Evolutionary conservation across 2,888 invertebrate species (phyloP).

Genomic region (Temnothorax rugatulus): DNA sequence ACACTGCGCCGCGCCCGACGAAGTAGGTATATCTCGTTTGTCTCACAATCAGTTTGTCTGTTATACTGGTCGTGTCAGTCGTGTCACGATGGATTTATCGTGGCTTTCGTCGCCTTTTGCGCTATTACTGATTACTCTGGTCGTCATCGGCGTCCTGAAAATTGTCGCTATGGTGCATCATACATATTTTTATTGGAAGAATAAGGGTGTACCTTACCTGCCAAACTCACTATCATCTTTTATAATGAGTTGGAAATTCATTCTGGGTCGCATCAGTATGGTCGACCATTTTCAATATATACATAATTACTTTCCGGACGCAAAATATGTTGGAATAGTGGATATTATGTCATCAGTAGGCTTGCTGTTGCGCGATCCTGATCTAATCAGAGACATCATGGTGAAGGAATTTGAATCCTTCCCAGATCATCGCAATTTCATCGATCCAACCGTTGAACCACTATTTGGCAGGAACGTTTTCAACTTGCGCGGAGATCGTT

Average conservation of each 20-base stretch:
- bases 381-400: not conserved
- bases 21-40: constrained; percentile 9
- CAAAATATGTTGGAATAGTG: not conserved
- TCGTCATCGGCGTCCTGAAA: constrained; percentile 44
- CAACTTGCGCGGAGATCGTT: too few relatives aligned
- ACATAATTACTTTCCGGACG: not conserved
- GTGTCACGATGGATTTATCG: not conserved
- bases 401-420: not conserved
- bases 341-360: too few relatives aligned
- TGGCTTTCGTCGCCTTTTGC: not conserved
- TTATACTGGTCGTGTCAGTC: not conserved
- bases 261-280: not conserved
- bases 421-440: not conserved
- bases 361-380: not conserved
- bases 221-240: not conserved
- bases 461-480: too few relatives aligned
- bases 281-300: not conserved
- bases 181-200: constrained; percentile 73
- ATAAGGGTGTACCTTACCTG: constrained; percentile 64
- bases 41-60: not conserved
- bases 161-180: constrained; percentile 10
- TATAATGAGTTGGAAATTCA: not conserved
- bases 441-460: not conserved
- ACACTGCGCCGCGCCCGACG: not conserved
- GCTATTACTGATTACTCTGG: constrained; percentile 34